Conservation (phyloP, 2,113 vertebrate genomes). For the Anoura caudifer region DNA sequence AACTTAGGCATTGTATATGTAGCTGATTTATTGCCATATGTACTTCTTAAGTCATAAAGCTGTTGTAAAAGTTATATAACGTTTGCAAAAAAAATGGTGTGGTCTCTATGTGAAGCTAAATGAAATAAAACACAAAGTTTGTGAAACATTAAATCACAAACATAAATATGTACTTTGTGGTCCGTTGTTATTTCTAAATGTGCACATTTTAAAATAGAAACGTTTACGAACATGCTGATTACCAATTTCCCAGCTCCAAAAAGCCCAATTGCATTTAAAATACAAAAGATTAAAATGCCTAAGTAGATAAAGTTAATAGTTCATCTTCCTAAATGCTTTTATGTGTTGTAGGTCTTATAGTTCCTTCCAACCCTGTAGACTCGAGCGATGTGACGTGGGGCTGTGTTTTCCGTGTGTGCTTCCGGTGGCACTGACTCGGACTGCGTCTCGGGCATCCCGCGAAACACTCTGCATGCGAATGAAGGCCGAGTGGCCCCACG, state of each 20-base stretch:
- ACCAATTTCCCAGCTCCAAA: constrained; percentile 82
- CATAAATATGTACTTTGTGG: constrained; percentile 83
- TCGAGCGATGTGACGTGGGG: constrained; percentile 58
- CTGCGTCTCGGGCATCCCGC: background rate
- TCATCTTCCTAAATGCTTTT: constrained; percentile 81
- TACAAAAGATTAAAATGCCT: constrained; percentile 83
- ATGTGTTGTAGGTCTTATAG: constrained; percentile 73
- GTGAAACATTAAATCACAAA: constrained; percentile 83
- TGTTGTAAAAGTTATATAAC: constrained; percentile 71
- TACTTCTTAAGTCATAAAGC: constrained; percentile 72
- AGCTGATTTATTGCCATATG: constrained; percentile 72
- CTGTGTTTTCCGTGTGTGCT: constrained; percentile 27
- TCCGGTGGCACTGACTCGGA: background rate
- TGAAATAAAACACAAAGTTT: constrained; percentile 82
- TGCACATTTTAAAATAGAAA: constrained; percentile 79
- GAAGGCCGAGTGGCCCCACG: background rate
- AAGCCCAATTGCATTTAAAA: constrained; percentile 81
- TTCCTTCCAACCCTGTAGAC: constrained; percentile 58
- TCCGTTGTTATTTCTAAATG: constrained; percentile 80
- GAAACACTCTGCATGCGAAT: background rate
- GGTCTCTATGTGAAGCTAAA: constrained; percentile 76
- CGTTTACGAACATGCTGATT: constrained; percentile 81
- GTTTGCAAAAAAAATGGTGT: constrained; percentile 70
- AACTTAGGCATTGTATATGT: constrained; percentile 54
- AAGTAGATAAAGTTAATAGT: constrained; percentile 81